phyloP scores from a whole-genome alignment of 2,113 vertebrate species.

The Tyto alba region DNA sequence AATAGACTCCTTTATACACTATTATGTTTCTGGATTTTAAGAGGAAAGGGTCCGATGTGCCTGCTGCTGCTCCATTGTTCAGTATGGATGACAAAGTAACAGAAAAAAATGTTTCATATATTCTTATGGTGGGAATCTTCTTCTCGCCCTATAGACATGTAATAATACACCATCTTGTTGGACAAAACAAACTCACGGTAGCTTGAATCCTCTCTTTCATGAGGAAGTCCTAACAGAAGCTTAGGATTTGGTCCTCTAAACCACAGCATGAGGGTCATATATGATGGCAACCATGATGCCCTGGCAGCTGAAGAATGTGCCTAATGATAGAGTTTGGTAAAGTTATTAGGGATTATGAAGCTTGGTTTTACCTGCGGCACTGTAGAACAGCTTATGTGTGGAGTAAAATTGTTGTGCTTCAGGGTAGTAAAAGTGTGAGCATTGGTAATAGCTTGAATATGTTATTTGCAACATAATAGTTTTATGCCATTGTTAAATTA shows the following conservation, averaged over 20 bases:
- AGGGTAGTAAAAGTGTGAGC: neutral
- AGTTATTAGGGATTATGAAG: neutral
- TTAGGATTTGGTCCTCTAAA: neutral
- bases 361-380: neutral
- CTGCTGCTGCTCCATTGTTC: neutral
- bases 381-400: neutral
- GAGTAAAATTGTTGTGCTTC: neutral
- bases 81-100: neutral
- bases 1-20: neutral
- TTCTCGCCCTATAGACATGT: neutral
- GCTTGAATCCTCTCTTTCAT: neutral
- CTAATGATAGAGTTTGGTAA: neutral
- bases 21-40: neutral
- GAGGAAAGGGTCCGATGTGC: neutral
- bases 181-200: fast-evolving
- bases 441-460: neutral
- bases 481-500: neutral
- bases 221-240: neutral
- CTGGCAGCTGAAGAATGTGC: neutral
- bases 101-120: neutral
- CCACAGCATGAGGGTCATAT: fast-evolving
- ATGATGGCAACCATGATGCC: neutral
- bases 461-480: neutral
- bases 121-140: neutral
- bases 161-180: neutral